phyloP scores from a whole-genome alignment of 2,113 vertebrate genomes.

The Tachycineta bicolor region DNA sequence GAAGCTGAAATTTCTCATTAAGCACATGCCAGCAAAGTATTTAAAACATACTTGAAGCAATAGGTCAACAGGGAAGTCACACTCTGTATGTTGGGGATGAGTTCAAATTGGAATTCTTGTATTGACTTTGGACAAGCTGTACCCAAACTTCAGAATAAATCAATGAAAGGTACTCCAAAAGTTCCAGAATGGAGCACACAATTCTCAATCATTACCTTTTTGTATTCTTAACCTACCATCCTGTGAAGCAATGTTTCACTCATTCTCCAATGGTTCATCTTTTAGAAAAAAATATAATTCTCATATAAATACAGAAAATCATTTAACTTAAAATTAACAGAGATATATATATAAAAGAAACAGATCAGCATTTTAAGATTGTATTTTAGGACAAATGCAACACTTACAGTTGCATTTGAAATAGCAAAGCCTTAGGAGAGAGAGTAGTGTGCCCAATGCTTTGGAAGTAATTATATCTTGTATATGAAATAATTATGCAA shows the following conservation, averaged over 20 bases:
- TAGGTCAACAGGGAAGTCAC: neutral
- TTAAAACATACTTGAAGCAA: neutral
- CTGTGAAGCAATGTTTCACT: neutral
- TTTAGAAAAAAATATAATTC: neutral
- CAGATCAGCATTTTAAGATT: neutral
- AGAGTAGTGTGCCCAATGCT: neutral
- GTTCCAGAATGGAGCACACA: neutral
- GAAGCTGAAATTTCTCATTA: neutral
- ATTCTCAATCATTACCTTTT: neutral
- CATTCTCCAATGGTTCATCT: neutral
- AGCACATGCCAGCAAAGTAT: neutral
- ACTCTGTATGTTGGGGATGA: neutral
- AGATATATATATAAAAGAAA: neutral
- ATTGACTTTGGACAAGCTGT: neutral
- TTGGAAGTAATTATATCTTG: neutral
- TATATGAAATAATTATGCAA: neutral
- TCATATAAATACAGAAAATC: neutral
- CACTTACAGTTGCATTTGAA: neutral
- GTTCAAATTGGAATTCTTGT: neutral
- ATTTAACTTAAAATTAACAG: neutral
- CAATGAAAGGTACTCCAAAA: neutral
- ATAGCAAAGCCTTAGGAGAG: neutral
- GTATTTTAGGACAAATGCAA: neutral
- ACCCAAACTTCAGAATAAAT: neutral
- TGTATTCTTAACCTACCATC: neutral